Base-by-base conservation (phyloP, 2,113 vertebrate genomes). In the Alaudala cheleensis region DNA sequence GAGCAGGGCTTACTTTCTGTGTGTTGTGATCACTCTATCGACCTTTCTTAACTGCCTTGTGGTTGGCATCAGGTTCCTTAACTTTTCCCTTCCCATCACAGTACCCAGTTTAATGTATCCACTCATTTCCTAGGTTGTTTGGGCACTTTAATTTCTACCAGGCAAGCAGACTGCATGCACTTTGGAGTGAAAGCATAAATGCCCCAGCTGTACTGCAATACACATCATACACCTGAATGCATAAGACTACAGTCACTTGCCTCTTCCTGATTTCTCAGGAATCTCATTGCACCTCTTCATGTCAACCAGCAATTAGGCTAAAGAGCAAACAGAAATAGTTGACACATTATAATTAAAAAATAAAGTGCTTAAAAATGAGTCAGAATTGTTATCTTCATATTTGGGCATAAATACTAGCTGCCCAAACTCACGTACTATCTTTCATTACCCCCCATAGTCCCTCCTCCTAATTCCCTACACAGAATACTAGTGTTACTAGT, bases 391-490 rank as follows among this genome's bases (percentile, higher is more conserved):
- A 95, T 81, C 78, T 71, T 94, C 80, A 34, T 82, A 57, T 81
- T 96, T 74, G 78, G 89, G 57, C 89, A 90, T 51, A 97, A 89
- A 97, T 57, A 92, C 70, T 79, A 93, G 79, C 70, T 95, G 94
- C 86, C 73, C 87, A 47, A 76, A 76, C 54, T 83, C 86, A 90
- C 2, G 0, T 45, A 82, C 37, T n/a, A 65, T 81, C 79, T 62
- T 72, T 70, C 40, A 62, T 49, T 61, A 56, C n/a, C 14, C 33
- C 13, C 29, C 45, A 21, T n/a, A 13, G 37, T 39, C 56, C 64
- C 53, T 76, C 62, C 40, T 78, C 61, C 57, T 37, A 57, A 84
- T 58, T 51, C 49, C 67, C 56, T 40, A 64, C 66, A 77, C 64
- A 83, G 77, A 81, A 70, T n/a, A 72, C 10, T 40, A 80, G n/a